A percentile compares a stretch with the other conserved stretches of the same genome.
These are phyloP conservation scores for Neodiprion pinetum DNA, from an alignment of 1,140 invertebrate species.

Conservation along the genomic window DNA sequence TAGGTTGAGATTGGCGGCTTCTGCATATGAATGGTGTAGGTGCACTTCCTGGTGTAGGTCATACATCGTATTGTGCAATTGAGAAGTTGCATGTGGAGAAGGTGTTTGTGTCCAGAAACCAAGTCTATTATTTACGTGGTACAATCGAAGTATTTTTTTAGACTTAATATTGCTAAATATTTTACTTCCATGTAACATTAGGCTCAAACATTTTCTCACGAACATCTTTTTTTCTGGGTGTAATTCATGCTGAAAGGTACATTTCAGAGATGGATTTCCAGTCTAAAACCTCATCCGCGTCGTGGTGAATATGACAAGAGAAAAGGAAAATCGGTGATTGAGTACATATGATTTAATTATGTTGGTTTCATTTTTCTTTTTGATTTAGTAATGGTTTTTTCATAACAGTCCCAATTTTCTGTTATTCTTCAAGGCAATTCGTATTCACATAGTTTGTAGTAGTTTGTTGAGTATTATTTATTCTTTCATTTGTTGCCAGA, in stretches of 20 bases:
- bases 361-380: background rate
- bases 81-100: background rate
- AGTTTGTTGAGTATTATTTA: background rate
- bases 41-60: background rate
- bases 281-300: slow-evolving; percentile 43
- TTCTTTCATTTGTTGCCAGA: background rate
- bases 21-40: slow-evolving; percentile 10
- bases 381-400: background rate
- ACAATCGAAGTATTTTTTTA: too few species aligned
- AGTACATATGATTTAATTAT: slow-evolving; percentile 14
- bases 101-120: background rate
- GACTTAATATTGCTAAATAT: too few species aligned
- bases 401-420: background rate
- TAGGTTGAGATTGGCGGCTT: slow-evolving; percentile 27
- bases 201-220: too few species aligned
- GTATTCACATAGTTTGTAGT: background rate
- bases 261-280: slow-evolving; percentile 58
- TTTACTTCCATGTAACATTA: too few species aligned
- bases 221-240: background rate
- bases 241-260: slow-evolving; percentile 43
- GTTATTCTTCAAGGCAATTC: background rate
- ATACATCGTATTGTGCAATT: slow-evolving; percentile 3
- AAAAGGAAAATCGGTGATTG: slow-evolving; percentile 53
- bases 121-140: background rate
- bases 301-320: slow-evolving; percentile 46